phyloP scores from a whole-genome alignment of 2,797 vertebrate species.

The Craterocephalus amniculus region DNA sequence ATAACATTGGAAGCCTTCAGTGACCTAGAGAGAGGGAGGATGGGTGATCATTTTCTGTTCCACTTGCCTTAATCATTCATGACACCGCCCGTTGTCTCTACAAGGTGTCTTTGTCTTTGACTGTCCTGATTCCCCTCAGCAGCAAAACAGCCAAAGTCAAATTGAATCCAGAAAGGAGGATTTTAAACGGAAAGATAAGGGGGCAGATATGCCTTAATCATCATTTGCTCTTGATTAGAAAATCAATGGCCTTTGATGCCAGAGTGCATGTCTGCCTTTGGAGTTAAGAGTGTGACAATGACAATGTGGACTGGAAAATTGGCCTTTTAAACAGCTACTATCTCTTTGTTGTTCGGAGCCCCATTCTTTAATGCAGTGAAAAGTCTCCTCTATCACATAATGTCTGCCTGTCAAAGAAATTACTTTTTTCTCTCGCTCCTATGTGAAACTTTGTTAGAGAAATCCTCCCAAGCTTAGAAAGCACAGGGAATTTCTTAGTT shows the following conservation, averaged over 20 bases:
- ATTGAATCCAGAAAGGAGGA: constrained; percentile 83
- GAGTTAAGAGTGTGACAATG: constrained; percentile 84
- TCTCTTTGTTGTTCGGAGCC: constrained; percentile 81
- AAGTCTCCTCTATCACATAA: constrained; percentile 82
- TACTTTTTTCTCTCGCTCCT: constrained; percentile 75
- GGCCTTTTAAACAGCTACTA: constrained; percentile 83
- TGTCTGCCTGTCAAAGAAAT: constrained; percentile 84
- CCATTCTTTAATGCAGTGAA: constrained; percentile 80
- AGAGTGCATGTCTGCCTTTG: constrained; percentile 83
- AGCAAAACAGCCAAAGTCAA: constrained; percentile 79
- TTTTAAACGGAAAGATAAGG: constrained; percentile 85
- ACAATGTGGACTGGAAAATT: constrained; percentile 84
- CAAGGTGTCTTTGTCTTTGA: constrained; percentile 82
- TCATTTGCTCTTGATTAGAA: constrained; percentile 86
- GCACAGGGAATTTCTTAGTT: constrained; percentile 77
- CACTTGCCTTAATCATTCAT: constrained; percentile 70
- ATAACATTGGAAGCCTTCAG: constrained; percentile 33
- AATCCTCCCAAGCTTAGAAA: constrained; percentile 75
- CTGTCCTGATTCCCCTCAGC: constrained; percentile 71
- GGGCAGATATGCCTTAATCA: constrained; percentile 86
- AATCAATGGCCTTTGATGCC: constrained; percentile 88
- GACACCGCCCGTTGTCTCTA: constrained; percentile 71
- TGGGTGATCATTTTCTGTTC: constrained; percentile 68
- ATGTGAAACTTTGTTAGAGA: constrained; percentile 80
- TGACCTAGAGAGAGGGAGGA: constrained; percentile 53